A percentile compares a stretch with the other conserved stretches of the same genome.
phyloP scores from a whole-genome alignment of 2,797 vertebrate genomes.

The Anableps anableps region DNA sequence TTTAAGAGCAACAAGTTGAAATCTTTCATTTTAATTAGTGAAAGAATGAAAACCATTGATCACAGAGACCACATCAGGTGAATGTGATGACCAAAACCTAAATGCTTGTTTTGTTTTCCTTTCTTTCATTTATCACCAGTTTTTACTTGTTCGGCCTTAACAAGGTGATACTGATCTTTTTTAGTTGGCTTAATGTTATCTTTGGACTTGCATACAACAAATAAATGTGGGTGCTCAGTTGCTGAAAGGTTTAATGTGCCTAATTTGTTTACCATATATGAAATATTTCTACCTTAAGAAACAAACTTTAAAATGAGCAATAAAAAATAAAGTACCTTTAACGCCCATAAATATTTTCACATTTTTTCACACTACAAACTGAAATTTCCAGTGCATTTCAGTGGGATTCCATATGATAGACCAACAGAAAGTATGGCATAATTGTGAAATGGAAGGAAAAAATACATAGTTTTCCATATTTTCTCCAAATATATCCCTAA shows the following conservation, averaged over 20 bases:
- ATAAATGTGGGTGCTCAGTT: background rate
- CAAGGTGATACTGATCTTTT: background rate
- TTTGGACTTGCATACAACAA: background rate
- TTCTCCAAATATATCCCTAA: background rate
- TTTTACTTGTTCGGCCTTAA: background rate
- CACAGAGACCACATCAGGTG: background rate
- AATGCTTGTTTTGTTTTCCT: background rate
- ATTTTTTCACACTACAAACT: background rate
- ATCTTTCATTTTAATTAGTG: background rate
- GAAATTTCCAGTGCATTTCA: background rate
- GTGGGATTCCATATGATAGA: background rate
- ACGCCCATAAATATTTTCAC: background rate
- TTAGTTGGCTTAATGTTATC: background rate
- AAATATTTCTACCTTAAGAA: background rate
- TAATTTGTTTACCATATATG: background rate
- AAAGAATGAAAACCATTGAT: background rate
- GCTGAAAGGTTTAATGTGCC: background rate
- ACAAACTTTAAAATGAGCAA: background rate
- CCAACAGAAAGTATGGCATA: background rate
- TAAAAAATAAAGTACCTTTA: background rate
- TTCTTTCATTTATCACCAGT: background rate
- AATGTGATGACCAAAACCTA: background rate
- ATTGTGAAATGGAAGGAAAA: background rate
- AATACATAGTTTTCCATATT: conserved; percentile 2
- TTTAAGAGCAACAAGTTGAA: background rate